Evolutionary conservation across 2,797 vertebrate genomes (phyloP).

Genomic region (Nyctibius grandis): DNA sequence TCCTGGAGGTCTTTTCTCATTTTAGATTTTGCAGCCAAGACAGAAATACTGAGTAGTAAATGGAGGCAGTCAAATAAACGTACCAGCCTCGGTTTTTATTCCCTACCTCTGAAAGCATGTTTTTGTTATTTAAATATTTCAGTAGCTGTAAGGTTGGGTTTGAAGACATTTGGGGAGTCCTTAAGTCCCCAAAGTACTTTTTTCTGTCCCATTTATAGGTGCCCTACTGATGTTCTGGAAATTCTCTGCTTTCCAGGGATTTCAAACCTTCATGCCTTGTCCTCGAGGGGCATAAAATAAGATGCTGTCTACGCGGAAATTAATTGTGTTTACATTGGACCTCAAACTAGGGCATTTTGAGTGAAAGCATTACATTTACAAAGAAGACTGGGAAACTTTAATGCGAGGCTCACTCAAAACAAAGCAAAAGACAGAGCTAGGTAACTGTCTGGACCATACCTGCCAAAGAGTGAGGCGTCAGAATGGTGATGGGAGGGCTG

Average conservation of each 20-base stretch:
- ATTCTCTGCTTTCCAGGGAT: neutral
- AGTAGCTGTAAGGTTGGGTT: neutral
- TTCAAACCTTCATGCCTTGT: neutral
- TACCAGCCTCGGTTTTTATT: neutral
- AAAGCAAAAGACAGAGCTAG: neutral
- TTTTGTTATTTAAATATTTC: neutral
- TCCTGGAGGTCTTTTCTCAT: neutral
- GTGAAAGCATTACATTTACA: neutral
- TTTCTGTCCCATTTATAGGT: neutral
- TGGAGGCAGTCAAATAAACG: neutral
- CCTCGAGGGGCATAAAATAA: neutral
- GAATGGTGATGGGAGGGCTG: neutral
- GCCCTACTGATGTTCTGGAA: neutral
- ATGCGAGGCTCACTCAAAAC: neutral
- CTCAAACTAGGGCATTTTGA: neutral
- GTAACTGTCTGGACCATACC: neutral
- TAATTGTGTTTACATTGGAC: neutral
- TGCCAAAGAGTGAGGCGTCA: neutral
- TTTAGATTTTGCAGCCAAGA: neutral
- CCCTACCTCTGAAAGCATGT: neutral
- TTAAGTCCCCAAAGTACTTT: neutral
- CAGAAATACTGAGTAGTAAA: neutral
- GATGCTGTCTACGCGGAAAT: neutral
- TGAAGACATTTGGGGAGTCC: neutral
- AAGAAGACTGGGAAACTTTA: neutral